Evolutionary conservation across 2,797 vertebrate species (phyloP), one percentile per base, ranked within the genome.

Genomic region (Sciurus vulgaris): DNA sequence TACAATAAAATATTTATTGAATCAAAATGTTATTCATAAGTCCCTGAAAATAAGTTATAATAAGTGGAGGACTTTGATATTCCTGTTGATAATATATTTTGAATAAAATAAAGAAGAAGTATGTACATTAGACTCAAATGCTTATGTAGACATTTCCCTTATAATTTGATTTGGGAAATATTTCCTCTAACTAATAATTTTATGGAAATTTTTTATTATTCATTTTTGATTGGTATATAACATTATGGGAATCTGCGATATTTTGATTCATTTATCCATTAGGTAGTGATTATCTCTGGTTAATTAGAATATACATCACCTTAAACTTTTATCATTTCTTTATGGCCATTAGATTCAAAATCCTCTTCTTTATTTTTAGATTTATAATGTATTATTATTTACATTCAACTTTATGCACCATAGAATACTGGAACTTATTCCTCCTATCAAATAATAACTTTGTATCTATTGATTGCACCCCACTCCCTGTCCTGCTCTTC

Each of bases 391-490:
- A 44, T 28, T 74, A 26, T 8, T 26, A 4, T 33, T 73, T 47
- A 22, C 33, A 35, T 35, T 67, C 33, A 24, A 18, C 26, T 0
- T 83, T 5, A 18, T 77, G 24, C 26, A 8, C 1, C 20, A 67
- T 13, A 54, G 59, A 69, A 35, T 0, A 18, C 15, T 7, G 41
- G 20, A 28, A 54, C 12, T 1, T 20, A 10, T 54, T 82, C 2
- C 4, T 93, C 11, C 30, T 15, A 7, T 69, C 3, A 35, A 22
- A 5, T 8, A 38, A 3, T 51, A 28, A 18, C 0, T 24, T 1
- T 7, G 28, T 8, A 7, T 4, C 2, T 81, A 15, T 10, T 9
- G 13, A 17, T 12, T 3, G 8, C 3, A 2, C 0, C 2, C 11
- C 12, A 5, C 12, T 6, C 4, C 56, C 8, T 26, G 3, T 4